A percentile compares a stretch with the other conserved stretches of the same genome.
phyloP scores from a whole-genome alignment of 2,888 invertebrate genomes.

The Exocentrus adspersus region DNA sequence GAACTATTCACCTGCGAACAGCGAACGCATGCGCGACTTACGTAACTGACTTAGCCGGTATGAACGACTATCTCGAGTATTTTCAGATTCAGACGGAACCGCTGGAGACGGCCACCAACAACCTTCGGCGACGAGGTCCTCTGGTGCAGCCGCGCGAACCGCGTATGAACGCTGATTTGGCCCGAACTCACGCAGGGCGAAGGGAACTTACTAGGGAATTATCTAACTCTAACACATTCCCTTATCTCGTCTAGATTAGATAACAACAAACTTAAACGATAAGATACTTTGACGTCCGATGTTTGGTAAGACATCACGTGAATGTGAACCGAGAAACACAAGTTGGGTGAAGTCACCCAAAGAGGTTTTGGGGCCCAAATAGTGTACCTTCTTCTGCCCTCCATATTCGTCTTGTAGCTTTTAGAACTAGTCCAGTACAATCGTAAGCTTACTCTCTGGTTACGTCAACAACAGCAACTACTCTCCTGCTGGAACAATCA shows the following conservation, averaged over 20 bases:
- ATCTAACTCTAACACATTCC: neutral
- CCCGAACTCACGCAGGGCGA: neutral
- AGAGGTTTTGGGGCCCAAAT: too few species aligned
- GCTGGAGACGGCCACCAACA: conserved; percentile 1
- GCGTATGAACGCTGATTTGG: too few species aligned
- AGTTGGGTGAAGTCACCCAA: too few species aligned
- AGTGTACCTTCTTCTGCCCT: too few species aligned
- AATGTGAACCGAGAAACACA: too few species aligned
- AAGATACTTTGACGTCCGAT: neutral
- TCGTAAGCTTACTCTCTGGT: too few species aligned
- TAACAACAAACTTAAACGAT: neutral
- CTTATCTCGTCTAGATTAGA: neutral
- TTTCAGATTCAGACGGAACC: conserved; percentile 13
- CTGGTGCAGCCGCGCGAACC: too few species aligned
- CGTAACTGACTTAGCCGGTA: conserved; percentile 29
- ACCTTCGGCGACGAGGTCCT: too few species aligned
- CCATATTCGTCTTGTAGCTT: too few species aligned
- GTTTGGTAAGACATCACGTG: neutral
- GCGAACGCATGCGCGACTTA: conserved; percentile 40
- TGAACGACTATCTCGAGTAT: conserved; percentile 13
- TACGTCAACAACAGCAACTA: too few species aligned
- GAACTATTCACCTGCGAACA: conserved; percentile 52
- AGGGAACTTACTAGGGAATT: neutral
- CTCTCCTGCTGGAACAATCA: too few species aligned
- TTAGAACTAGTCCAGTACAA: too few species aligned